Conservation (phyloP, 2,797 vertebrate genomes). For the Sebastes glaucus region DNA sequence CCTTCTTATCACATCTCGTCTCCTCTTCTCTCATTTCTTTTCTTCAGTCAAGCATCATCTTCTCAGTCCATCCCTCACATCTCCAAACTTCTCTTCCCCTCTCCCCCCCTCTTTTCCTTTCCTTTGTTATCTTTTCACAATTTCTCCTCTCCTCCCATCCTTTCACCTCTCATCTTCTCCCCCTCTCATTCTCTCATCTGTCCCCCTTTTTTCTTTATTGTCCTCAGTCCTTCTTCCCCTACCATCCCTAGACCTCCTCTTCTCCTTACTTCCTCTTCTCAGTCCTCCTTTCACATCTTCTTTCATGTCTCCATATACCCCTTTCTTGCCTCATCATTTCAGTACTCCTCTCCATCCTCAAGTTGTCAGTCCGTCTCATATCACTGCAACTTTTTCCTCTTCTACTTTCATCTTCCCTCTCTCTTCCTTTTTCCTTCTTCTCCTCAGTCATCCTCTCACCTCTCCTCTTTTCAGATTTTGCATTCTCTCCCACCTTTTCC, state of each 20-base stretch:
- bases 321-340: not conserved
- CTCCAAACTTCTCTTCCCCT: too few species aligned
- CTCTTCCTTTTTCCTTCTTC: not conserved
- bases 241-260: not conserved
- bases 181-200: not conserved
- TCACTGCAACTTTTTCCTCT: not conserved
- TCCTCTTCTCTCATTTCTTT: not conserved
- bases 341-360: not conserved
- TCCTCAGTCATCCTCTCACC: not conserved
- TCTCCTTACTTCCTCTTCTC: not conserved
- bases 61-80: not conserved
- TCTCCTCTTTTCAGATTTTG: not conserved
- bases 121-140: accelerated
- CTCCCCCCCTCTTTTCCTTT: not conserved
- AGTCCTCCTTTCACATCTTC: not conserved
- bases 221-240: not conserved
- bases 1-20: not conserved
- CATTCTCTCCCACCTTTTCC: not conserved
- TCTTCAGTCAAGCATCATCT: not conserved
- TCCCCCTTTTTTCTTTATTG: not conserved
- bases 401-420: not conserved
- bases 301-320: not conserved
- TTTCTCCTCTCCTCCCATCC: not conserved
- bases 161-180: not conserved
- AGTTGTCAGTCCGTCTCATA: not conserved